Evolutionary conservation across 2,888 invertebrate species (phyloP), one percentile per base, ranked within the genome.

Genomic region (Spilosoma lubricipeda): DNA sequence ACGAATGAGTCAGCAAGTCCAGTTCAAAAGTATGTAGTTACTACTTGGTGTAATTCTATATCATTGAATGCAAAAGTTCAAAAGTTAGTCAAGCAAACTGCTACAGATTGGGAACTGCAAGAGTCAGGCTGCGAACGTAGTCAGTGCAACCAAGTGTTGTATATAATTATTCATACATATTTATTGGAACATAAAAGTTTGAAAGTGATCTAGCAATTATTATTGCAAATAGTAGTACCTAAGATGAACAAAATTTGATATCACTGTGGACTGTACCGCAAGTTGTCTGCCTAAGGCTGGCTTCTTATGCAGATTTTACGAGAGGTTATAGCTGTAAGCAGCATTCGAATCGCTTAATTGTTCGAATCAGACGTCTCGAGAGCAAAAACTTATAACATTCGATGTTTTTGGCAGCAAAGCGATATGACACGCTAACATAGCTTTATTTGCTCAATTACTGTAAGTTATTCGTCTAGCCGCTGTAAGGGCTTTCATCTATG

Each of bases 301-400:
- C 91, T 93, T 93, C 93, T 93, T 93, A 93, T 93, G 92, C 89
- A 92, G 90, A 93, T 93, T 93, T 93, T 91, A 93, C 88, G 92
- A 92, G 90, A 90, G 88, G 89, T 87, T 89, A 90, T 88, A 85
- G 86, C 90, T 88, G 85, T 89, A 90, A 91, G 89, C 90, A 89
- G 87, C 87, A 85, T 86, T 89, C 70, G 85, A 87, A 91, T 90
- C 87, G 90, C 88, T 93, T 93, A 93, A 93, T 94, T 92, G 91
- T 90, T 88, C 85, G 90, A 86, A 90, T 90, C 89, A 90, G 90
- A 91, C 90, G 85, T 84, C 77, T 78, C 71, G 83, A 72, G 77
- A 86, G 87, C 90, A 91, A 90, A 90, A 91, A 90, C 89, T 87
- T 42, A 82, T 80, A 81, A 78, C 77, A 79, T 82, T 82, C 73